These are phyloP conservation scores for Sinotaia quadrata DNA, from an alignment of 2,888 invertebrate species.

Conservation along the genomic window DNA sequence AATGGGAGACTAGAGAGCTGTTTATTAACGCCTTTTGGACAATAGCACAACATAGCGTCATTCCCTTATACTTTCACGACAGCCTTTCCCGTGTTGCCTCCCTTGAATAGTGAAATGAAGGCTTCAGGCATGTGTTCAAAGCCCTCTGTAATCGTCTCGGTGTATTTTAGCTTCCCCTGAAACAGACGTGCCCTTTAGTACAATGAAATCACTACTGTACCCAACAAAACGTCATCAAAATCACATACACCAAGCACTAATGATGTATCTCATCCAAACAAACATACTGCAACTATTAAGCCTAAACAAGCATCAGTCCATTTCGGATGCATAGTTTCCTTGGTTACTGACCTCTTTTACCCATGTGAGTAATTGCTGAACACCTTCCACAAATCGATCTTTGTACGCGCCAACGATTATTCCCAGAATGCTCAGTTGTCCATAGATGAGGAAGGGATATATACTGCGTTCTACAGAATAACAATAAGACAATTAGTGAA, in stretches of 20 bases:
- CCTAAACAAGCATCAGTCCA: too few species aligned
- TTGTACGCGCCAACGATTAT: background rate
- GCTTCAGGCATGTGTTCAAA: slow-evolving; percentile 84
- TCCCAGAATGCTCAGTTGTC: background rate
- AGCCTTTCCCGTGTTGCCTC: slow-evolving; percentile 82
- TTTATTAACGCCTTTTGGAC: too few species aligned
- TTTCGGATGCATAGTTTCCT: too few species aligned
- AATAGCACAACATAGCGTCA: background rate
- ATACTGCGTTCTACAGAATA: background rate
- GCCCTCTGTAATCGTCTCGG: slow-evolving; percentile 81
- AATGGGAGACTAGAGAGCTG: background rate
- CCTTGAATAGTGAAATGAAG: slow-evolving; percentile 78
- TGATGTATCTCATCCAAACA: too few species aligned
- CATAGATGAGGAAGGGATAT: background rate
- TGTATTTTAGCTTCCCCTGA: slow-evolving; percentile 80
- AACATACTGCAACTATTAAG: too few species aligned
- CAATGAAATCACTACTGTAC: too few species aligned
- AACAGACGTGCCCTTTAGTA: slow-evolving; percentile 43
- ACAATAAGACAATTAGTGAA: background rate
- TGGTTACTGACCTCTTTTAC: slow-evolving; percentile 10
- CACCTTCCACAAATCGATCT: background rate
- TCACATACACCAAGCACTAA: too few species aligned
- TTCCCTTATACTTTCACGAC: slow-evolving; percentile 73
- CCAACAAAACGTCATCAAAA: too few species aligned
- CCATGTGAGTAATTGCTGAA: background rate